Evolutionary conservation across 1,140 invertebrate species (phyloP).

Genomic region (Drosophila watanabei): DNA sequence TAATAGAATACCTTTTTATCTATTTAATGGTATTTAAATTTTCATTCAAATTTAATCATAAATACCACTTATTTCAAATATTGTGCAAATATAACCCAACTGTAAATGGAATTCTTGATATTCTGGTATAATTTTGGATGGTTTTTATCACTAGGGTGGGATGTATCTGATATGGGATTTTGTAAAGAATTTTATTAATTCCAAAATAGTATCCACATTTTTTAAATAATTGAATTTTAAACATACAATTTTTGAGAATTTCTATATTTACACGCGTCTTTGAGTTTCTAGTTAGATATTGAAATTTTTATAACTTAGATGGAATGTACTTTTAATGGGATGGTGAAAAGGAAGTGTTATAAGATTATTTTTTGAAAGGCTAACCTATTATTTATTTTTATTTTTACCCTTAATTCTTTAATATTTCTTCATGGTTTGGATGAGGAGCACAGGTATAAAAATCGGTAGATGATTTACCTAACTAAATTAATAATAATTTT

Average conservation of each 20-base stretch:
- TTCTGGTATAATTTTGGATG: background rate
- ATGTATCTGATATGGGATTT: slow-evolving; percentile 5
- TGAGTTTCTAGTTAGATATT: background rate
- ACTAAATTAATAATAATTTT: too few relatives aligned
- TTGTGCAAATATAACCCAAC: background rate
- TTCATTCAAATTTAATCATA: background rate
- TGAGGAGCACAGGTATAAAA: too few relatives aligned
- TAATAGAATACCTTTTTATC: fast-evolving
- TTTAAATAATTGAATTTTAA: background rate
- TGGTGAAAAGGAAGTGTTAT: too few relatives aligned
- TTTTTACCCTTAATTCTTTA: too few relatives aligned
- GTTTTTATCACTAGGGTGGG: background rate
- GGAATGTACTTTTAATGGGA: too few relatives aligned
- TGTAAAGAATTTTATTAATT: background rate
- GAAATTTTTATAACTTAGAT: too few relatives aligned
- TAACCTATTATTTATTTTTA: too few relatives aligned
- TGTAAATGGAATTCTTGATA: background rate
- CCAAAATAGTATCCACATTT: background rate
- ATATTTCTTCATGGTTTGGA: too few relatives aligned
- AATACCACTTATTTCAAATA: background rate
- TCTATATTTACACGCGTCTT: background rate
- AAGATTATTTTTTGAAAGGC: too few relatives aligned
- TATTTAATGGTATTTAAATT: background rate
- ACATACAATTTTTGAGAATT: fast-evolving
- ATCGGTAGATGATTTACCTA: too few relatives aligned